Conservation (phyloP, 1,140 invertebrate genomes). For the Aphidius gifuensis region DNA sequence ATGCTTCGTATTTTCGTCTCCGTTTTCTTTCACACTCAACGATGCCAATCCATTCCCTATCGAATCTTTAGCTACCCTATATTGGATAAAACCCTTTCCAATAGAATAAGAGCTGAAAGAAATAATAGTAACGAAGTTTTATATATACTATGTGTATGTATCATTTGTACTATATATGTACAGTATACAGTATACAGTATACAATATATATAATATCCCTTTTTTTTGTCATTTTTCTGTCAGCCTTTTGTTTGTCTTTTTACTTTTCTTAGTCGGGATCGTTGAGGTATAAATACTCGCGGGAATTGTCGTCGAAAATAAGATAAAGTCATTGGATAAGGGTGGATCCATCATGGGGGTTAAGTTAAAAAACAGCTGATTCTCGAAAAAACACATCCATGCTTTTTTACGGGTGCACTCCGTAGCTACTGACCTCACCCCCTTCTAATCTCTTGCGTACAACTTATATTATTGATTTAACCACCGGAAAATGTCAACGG, state of each 20-base stretch:
- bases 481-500: conserved; percentile 54
- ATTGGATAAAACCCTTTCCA: background rate
- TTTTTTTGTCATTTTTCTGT: conserved; percentile 13
- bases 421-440: conserved; percentile 27
- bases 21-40: conserved; percentile 13
- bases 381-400: conserved; percentile 55
- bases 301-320: conserved; percentile 48
- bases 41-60: conserved; percentile 26
- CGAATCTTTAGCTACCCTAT: background rate
- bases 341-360: conserved; percentile 13
- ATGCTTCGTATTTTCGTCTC: conserved; percentile 11
- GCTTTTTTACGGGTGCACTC: conserved; percentile 49
- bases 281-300: conserved; percentile 45
- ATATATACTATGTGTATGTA: no score
- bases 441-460: conserved; percentile 40
- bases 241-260: background rate
- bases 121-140: conserved; percentile 13
- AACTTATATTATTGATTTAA: conserved; percentile 54
- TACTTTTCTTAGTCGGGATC: background rate
- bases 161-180: no score
- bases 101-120: background rate
- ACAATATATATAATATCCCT: no score
- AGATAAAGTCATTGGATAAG: conserved; percentile 49
- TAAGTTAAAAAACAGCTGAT: conserved; percentile 43
- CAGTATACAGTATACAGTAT: no score